These are phyloP conservation scores for Drosophila nigricruria DNA, from an alignment of 2,888 invertebrate genomes.

Conservation along the genomic window DNA sequence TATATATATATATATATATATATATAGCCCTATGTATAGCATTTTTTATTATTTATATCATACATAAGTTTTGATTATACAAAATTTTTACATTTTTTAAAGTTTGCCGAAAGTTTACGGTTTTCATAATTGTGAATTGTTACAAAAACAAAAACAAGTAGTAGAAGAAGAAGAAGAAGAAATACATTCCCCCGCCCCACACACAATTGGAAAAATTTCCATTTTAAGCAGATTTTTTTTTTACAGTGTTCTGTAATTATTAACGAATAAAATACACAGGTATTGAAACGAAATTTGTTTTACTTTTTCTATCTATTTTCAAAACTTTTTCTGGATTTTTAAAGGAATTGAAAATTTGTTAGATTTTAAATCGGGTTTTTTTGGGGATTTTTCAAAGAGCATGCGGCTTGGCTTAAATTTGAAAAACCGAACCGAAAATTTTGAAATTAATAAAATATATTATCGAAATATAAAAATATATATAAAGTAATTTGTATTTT, in stretches of 20 bases:
- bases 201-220: conserved; percentile 11
- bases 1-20: conserved; percentile 28
- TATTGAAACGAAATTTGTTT: conserved; percentile 19
- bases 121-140: conserved; percentile 41
- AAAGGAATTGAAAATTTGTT: not conserved
- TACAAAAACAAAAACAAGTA: conserved; percentile 15
- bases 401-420: too few relatives aligned
- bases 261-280: conserved; percentile 46
- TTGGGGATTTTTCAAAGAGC: too few relatives aligned
- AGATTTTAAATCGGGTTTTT: too few relatives aligned
- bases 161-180: conserved; percentile 26
- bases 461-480: too few relatives aligned
- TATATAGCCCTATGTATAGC: conserved; percentile 44
- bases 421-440: too few relatives aligned
- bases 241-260: conserved; percentile 54
- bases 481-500: too few relatives aligned
- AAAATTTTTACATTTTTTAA: conserved; percentile 6
- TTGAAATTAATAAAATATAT: too few relatives aligned
- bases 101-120: conserved; percentile 11
- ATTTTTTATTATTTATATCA: conserved; percentile 51
- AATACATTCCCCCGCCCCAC: conserved; percentile 42
- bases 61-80: conserved; percentile 30
- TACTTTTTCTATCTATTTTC: not conserved
- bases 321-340: not conserved
- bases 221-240: conserved; percentile 33